phyloP scores from a whole-genome alignment of 2,797 vertebrate genomes.

The Telmatherina bonti region DNA sequence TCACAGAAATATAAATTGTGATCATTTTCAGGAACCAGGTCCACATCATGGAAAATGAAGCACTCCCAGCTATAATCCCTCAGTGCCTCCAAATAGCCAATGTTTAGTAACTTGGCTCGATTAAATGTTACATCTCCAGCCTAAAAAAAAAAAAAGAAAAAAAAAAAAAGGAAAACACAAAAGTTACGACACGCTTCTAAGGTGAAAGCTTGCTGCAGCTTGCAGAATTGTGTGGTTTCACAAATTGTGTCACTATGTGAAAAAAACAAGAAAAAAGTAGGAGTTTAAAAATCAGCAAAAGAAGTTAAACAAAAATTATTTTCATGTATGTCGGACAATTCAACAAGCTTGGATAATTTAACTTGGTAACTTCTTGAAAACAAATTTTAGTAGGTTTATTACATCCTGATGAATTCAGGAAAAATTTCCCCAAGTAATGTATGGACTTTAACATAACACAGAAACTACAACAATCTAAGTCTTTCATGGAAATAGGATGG shows the following conservation, averaged over 20 bases:
- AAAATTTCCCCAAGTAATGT: too few relatives aligned
- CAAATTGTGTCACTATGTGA: not conserved
- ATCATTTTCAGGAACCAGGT: slow-evolving; percentile 96
- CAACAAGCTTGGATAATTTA: too few relatives aligned
- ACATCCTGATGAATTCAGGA: too few relatives aligned
- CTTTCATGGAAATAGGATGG: too few relatives aligned
- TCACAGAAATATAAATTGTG: slow-evolving; percentile 92
- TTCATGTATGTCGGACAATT: too few relatives aligned
- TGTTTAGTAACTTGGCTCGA: slow-evolving; percentile 94
- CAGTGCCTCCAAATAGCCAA: slow-evolving; percentile 94
- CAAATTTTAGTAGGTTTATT: too few relatives aligned
- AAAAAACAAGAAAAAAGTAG: too few relatives aligned
- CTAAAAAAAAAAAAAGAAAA: slow-evolving; percentile 70
- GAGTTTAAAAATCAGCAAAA: too few relatives aligned
- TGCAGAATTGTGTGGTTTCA: not conserved
- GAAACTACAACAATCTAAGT: too few relatives aligned
- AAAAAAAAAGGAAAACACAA: not conserved
- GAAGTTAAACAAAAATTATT: too few relatives aligned
- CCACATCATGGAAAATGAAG: slow-evolving; percentile 97
- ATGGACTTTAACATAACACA: too few relatives aligned
- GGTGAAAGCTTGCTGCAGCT: not conserved
- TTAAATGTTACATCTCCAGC: slow-evolving; percentile 92
- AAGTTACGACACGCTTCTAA: slow-evolving; percentile 4
- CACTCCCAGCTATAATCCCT: slow-evolving; percentile 94
- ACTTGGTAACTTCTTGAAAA: too few relatives aligned